Percentiles rank a stretch among this genome's conserved stretches.
Evolutionary conservation across 2,888 invertebrate genomes (phyloP).

Genomic region (Tigriopus californicus): DNA sequence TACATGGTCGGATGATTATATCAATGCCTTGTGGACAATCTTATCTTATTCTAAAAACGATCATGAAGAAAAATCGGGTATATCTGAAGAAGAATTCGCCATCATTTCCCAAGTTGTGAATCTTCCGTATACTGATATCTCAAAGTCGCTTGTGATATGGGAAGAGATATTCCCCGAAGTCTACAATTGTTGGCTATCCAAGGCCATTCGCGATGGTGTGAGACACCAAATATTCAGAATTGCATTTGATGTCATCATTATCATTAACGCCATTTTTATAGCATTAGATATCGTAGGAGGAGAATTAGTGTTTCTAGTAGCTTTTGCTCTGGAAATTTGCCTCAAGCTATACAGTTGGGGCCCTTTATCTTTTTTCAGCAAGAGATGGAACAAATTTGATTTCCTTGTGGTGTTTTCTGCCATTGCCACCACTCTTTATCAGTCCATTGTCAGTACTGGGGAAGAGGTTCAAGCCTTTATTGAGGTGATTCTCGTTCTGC

Average conservation of each 20-base stretch:
- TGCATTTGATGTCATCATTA: constrained; percentile 29
- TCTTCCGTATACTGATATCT: constrained; percentile 26
- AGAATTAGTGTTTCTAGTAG: constrained; percentile 29
- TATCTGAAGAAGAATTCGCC: too few species aligned
- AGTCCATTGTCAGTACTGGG: constrained; percentile 18
- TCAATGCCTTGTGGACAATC: too few species aligned
- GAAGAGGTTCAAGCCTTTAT: constrained; percentile 22
- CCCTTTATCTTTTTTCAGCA: constrained; percentile 25
- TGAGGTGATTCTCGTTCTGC: constrained; percentile 30
- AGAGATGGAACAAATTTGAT: constrained; percentile 32
- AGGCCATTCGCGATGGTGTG: constrained; percentile 23
- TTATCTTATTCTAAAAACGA: too few species aligned
- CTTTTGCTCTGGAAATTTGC: constrained; percentile 30
- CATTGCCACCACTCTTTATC: constrained; percentile 22
- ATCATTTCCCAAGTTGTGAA: too few species aligned
- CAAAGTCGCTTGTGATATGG: constrained; percentile 25
- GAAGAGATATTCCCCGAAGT: constrained; percentile 23
- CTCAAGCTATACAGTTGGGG: constrained; percentile 30
- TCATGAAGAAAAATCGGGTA: too few species aligned
- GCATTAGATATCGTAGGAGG: constrained; percentile 25
- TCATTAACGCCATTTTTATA: constrained; percentile 30
- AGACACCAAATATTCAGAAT: constrained; percentile 20
- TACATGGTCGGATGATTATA: too few species aligned
- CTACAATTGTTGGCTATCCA: constrained; percentile 24
- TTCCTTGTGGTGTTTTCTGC: constrained; percentile 29